These are phyloP conservation scores for Antechinus stuartii DNA, from an alignment of 2,113 vertebrate genomes.

Conservation along the genomic window DNA sequence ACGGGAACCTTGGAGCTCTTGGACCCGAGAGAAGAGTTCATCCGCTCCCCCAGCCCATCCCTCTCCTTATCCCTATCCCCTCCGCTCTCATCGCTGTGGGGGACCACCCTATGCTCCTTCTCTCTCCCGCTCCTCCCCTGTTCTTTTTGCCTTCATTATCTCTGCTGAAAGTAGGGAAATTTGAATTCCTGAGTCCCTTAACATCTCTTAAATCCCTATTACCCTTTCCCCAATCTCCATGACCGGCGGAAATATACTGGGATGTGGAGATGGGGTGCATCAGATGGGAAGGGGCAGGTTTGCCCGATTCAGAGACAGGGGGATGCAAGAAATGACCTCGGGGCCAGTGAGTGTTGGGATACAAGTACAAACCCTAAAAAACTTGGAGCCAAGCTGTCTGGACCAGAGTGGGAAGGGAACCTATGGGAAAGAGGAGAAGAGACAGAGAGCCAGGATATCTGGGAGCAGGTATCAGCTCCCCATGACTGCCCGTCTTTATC, in stretches of 20 bases:
- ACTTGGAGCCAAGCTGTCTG: too few species aligned
- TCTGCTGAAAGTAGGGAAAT: neutral
- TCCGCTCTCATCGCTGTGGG: neutral
- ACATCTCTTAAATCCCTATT: neutral
- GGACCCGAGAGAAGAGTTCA: neutral
- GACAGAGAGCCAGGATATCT: neutral
- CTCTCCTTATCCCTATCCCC: neutral
- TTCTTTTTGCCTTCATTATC: neutral
- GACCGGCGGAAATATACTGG: neutral
- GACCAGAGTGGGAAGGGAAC: neutral
- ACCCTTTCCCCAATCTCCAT: neutral
- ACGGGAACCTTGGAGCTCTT: neutral
- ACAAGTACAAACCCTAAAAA: neutral
- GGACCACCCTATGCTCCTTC: too few species aligned
- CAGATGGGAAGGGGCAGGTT: neutral
- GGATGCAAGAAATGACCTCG: neutral
- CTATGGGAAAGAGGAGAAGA: neutral
- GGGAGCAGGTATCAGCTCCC: neutral
- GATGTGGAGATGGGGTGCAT: too few species aligned
- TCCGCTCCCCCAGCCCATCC: neutral
- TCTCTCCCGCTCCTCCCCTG: neutral
- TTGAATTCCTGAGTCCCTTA: neutral
- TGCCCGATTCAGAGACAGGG: neutral
- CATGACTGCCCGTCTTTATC: neutral
- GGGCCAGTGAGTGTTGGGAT: neutral